A percentile compares a stretch with the other conserved stretches of the same genome.
Conservation (phyloP, 2,113 vertebrate genomes). For the Pterocles gutturalis region DNA sequence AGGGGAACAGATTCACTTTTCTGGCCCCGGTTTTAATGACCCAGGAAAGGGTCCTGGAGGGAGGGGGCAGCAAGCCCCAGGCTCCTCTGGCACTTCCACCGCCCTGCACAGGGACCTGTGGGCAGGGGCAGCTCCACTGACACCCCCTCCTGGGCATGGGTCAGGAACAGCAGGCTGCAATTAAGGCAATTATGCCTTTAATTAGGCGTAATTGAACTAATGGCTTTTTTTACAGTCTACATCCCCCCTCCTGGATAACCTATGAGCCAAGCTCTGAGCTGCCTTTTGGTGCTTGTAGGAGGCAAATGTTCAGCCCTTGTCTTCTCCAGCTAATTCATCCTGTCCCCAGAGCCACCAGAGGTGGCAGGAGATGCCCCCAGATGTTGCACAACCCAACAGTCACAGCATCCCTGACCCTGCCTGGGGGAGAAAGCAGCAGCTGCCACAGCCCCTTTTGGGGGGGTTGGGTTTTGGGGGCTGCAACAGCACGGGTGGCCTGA, state of each 20-base stretch:
- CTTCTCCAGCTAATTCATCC: not conserved
- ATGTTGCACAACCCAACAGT: not conserved
- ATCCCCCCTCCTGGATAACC: not conserved
- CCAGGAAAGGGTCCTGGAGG: not conserved
- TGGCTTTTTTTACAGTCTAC: not conserved
- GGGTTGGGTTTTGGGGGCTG: not conserved
- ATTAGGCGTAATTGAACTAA: not conserved
- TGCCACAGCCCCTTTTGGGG: not conserved
- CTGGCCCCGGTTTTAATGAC: not conserved
- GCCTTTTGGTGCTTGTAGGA: not conserved
- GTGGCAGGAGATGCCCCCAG: not conserved
- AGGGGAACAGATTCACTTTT: not conserved
- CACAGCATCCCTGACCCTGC: not conserved
- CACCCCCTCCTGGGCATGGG: not conserved
- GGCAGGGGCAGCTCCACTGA: not conserved
- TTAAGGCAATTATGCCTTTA: not conserved
- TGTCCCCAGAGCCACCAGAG: not conserved
- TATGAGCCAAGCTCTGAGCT: not conserved
- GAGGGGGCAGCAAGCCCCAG: not conserved
- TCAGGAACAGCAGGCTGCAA: not conserved
- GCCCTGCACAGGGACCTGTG: not conserved
- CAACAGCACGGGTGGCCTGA: not conserved
- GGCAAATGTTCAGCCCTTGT: not conserved
- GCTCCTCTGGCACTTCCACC: not conserved
- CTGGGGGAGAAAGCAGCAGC: rapidly evolving